A percentile compares a stretch with the other conserved stretches of the same genome.
Conservation (phyloP, 2,113 vertebrate genomes). For the Myiozetetes cayanensis region DNA sequence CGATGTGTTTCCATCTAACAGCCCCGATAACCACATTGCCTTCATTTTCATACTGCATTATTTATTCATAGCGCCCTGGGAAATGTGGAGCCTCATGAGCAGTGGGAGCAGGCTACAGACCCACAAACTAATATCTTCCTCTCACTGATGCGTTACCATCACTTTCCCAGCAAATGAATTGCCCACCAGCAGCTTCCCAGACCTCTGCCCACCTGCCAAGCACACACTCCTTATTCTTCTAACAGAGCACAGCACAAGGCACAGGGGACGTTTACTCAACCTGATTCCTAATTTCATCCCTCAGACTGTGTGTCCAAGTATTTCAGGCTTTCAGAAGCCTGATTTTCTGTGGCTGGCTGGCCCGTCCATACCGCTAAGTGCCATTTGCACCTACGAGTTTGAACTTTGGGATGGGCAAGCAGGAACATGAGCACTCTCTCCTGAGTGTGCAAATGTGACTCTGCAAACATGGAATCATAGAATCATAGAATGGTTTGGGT, state of each 20-base stretch:
- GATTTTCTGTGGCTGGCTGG: background rate
- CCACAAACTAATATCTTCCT: background rate
- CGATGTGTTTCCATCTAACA: background rate
- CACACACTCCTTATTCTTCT: background rate
- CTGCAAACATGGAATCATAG: background rate
- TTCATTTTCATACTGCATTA: background rate
- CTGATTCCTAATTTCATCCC: background rate
- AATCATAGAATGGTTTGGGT: background rate
- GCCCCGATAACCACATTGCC: background rate
- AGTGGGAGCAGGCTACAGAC: background rate
- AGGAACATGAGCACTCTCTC: accelerated
- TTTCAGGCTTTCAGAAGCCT: background rate
- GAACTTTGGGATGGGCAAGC: background rate
- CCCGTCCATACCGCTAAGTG: background rate
- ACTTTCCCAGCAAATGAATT: background rate
- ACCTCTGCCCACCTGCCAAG: background rate
- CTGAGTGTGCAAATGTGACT: accelerated
- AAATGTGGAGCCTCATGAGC: background rate
- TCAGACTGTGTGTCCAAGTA: background rate
- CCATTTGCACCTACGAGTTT: background rate
- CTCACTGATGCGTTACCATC: background rate
- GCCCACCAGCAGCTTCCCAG: background rate
- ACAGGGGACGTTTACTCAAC: background rate
- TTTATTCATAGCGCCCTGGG: background rate
- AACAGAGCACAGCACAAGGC: background rate